phyloP scores from a whole-genome alignment of 2,797 vertebrate species.

The Hypotaenidia philippensis region DNA sequence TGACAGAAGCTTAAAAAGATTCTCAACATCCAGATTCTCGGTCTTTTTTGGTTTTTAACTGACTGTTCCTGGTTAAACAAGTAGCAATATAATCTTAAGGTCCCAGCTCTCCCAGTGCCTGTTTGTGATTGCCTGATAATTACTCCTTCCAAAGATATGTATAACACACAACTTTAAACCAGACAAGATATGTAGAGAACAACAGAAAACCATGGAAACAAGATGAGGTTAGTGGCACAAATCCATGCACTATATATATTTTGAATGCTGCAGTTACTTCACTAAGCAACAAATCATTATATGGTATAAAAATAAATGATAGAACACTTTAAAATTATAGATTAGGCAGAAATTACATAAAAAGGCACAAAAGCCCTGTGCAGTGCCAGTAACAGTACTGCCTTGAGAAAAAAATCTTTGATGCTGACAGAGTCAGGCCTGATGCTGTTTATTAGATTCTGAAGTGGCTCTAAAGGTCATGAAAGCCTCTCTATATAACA shows the following conservation, averaged over 20 bases:
- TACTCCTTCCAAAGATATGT: background rate
- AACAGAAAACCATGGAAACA: slow-evolving; percentile 70
- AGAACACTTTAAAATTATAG: background rate
- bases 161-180: background rate
- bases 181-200: background rate
- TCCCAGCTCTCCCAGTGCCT: background rate
- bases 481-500: background rate
- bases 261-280: slow-evolving; percentile 1
- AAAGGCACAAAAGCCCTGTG: background rate
- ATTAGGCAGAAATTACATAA: background rate
- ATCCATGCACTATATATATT: slow-evolving; percentile 31
- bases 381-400: background rate
- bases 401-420: background rate
- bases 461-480: slow-evolving; percentile 45
- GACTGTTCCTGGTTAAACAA: background rate
- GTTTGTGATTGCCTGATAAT: background rate
- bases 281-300: slow-evolving; percentile 49
- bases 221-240: slow-evolving; percentile 49
- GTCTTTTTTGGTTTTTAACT: background rate
- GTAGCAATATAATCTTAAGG: background rate
- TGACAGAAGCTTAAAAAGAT: background rate
- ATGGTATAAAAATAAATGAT: slow-evolving; percentile 12
- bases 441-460: slow-evolving; percentile 26
- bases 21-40: background rate
- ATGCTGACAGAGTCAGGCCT: background rate